Evolutionary conservation across 2,888 invertebrate species (phyloP), one percentile per base, ranked within the genome.

Genomic region (Nipponacmea schrenckii): DNA sequence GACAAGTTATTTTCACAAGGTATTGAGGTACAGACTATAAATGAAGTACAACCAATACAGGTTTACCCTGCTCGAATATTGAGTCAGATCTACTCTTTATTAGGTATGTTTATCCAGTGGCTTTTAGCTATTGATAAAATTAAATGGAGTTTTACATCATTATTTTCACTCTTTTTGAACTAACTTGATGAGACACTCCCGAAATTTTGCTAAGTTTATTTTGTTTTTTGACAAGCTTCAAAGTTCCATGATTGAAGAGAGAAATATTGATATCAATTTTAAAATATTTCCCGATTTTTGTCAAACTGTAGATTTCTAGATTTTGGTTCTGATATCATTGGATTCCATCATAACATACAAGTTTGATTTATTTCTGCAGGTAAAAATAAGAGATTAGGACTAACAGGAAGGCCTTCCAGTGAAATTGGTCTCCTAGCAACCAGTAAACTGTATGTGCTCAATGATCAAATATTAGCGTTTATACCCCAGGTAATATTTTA

Each of bases 361-460:
- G 10, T 17, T 1, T 62, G n/a, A 39, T 20, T 39, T 44, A 15
- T 62, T 14, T 62, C 90, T 84, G 31, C 88, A 96, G 98, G 98
- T 69, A 92, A 96, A 81, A 98, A 96, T 89, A 94, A 94, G 86
- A 98, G 98, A 87, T 90, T 99, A 74, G 95, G 95, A 20, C 89
- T 99, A 56, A 94, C 96, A n/a, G 99, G 99, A 70, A 92, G 99
- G 82, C 96, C 96, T 86, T 96, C 96, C 0, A 92, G 96, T 70
- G 98, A 98, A 88, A 97, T 98, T 69, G 99, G 99, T 78, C 95
- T 99, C 82, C 91, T 99, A 27, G 96, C 97, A 87, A 99, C 99
- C 50, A 98, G 98, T 90, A 98, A 98, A 91, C 91, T 99, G 77
- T 99, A 99, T 90, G 95, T 96, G 1, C 91, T 99, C 4, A 83